Evolutionary conservation across 2,797 vertebrate species (phyloP).

Genomic region (Lacerta bilineata): DNA sequence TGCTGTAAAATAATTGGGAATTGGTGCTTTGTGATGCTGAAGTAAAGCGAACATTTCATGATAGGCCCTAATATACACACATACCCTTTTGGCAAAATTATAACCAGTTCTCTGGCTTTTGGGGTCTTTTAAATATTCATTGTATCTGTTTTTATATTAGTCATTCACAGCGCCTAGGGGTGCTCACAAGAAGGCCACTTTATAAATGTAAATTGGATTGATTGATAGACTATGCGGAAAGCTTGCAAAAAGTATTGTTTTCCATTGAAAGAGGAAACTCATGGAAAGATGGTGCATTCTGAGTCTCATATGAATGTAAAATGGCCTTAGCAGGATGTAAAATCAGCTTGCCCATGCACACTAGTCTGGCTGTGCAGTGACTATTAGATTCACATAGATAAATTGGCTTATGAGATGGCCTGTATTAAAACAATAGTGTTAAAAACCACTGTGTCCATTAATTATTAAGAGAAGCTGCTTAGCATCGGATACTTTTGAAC

Average conservation of each 20-base stretch:
- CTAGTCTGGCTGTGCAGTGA: slow-evolving; percentile 44
- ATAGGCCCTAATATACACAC: slow-evolving; percentile 8
- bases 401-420: slow-evolving; percentile 57
- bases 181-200: slow-evolving; percentile 54
- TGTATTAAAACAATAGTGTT: slow-evolving; percentile 52
- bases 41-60: neutral
- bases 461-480: slow-evolving; percentile 51
- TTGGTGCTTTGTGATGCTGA: neutral
- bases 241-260: slow-evolving; percentile 61
- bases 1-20: no score
- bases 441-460: slow-evolving; percentile 20
- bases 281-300: slow-evolving; percentile 46
- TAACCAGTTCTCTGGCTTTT: slow-evolving; percentile 57
- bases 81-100: slow-evolving; percentile 52
- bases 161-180: slow-evolving; percentile 17
- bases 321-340: slow-evolving; percentile 30
- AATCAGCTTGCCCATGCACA: slow-evolving; percentile 16
- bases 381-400: slow-evolving; percentile 54
- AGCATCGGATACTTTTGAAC: slow-evolving; percentile 37
- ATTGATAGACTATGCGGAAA: slow-evolving; percentile 53
- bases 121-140: slow-evolving; percentile 65
- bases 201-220: slow-evolving; percentile 57
- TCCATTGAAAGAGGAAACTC: slow-evolving; percentile 45
- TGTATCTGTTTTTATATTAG: slow-evolving; percentile 53
- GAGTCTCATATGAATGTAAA: slow-evolving; percentile 48